These are phyloP conservation scores for Scaptomyza hsui DNA, from an alignment of 1,140 invertebrate genomes.

Conservation along the genomic window DNA sequence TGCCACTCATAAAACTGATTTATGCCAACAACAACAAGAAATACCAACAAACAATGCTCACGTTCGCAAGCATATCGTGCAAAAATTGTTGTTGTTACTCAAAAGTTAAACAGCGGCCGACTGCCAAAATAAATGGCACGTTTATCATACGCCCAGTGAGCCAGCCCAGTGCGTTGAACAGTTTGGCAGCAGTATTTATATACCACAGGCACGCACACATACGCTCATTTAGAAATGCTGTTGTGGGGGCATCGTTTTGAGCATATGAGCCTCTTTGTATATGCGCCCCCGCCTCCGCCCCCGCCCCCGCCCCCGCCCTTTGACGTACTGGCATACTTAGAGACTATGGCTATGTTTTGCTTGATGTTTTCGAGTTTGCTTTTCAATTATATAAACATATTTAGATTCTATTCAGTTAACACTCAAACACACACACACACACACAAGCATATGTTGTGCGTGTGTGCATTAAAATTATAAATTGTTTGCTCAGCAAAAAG, in stretches of 20 bases:
- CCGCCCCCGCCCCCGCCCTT: conserved; percentile 7
- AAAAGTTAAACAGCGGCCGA: conserved; percentile 46
- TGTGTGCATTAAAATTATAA: conserved; percentile 78
- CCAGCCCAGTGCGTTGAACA: conserved; percentile 70
- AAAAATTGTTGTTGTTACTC: conserved; percentile 43
- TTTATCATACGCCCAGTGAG: conserved; percentile 78
- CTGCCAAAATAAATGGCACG: conserved; percentile 74
- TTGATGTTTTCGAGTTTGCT: conserved; percentile 75
- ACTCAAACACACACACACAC: conserved; percentile 22
- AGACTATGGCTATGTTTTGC: conserved; percentile 50
- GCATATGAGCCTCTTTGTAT: conserved; percentile 40
- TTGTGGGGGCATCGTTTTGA: conserved; percentile 12
- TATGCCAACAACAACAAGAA: conserved; percentile 40
- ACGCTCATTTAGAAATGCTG: conserved; percentile 2
- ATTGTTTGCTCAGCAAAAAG: conserved; percentile 72
- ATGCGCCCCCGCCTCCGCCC: conserved; percentile 11
- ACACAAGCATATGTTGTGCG: conserved; percentile 29
- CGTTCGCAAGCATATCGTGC: conserved; percentile 39
- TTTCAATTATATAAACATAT: conserved; percentile 82
- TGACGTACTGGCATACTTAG: conserved; percentile 52
- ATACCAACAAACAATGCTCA: conserved; percentile 42
- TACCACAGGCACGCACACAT: conserved; percentile 46
- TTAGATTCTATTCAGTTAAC: conserved; percentile 76
- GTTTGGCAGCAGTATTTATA: conserved; percentile 78
- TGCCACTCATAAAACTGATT: conserved; percentile 66